A percentile compares a stretch with the other conserved stretches of the same genome.
phyloP scores from a whole-genome alignment of 2,797 vertebrate species.

The Melanotaenia maccullochi region DNA sequence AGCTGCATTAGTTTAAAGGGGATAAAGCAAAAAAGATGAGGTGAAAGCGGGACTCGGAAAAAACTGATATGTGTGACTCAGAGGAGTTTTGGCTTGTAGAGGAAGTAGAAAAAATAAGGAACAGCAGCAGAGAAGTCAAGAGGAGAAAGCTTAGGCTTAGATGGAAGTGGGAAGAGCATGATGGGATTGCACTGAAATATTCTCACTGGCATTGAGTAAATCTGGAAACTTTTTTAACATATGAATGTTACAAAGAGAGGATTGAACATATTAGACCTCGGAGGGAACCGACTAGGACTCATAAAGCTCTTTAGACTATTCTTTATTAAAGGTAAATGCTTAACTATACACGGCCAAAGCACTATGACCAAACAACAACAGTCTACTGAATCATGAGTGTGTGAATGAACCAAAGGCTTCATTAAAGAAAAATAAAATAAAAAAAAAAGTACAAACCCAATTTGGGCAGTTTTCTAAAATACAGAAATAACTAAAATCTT shows the following conservation, averaged over 20 bases:
- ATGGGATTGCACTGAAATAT: slow-evolving; percentile 50
- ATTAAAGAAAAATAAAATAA: background rate
- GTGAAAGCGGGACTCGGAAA: slow-evolving; percentile 23
- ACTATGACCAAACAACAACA: slow-evolving; percentile 5
- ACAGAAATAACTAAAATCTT: background rate
- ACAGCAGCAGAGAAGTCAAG: slow-evolving; percentile 24
- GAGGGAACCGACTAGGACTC: slow-evolving; percentile 21
- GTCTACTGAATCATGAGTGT: background rate
- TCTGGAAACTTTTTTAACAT: slow-evolving; percentile 51
- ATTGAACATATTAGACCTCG: slow-evolving; percentile 35
- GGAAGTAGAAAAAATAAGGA: slow-evolving; percentile 28
- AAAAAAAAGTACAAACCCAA: background rate
- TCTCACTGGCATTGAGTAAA: slow-evolving; percentile 49
- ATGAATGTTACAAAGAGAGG: slow-evolving; percentile 31
- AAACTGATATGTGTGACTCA: slow-evolving; percentile 29
- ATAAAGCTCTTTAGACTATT: slow-evolving; percentile 9
- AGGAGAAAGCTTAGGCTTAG: slow-evolving; percentile 20
- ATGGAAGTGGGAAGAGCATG: slow-evolving; percentile 19
- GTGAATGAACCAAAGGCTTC: background rate
- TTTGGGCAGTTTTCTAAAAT: background rate
- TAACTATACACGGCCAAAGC: slow-evolving; percentile 9
- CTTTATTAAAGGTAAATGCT: slow-evolving; percentile 36
- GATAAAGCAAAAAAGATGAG: slow-evolving; percentile 15
- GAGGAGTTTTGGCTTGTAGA: slow-evolving; percentile 26
- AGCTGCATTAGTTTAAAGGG: slow-evolving; percentile 21